A percentile compares a stretch with the other conserved stretches of the same genome.
phyloP scores from a whole-genome alignment of 2,113 vertebrate genomes.

The Corvus cornix region DNA sequence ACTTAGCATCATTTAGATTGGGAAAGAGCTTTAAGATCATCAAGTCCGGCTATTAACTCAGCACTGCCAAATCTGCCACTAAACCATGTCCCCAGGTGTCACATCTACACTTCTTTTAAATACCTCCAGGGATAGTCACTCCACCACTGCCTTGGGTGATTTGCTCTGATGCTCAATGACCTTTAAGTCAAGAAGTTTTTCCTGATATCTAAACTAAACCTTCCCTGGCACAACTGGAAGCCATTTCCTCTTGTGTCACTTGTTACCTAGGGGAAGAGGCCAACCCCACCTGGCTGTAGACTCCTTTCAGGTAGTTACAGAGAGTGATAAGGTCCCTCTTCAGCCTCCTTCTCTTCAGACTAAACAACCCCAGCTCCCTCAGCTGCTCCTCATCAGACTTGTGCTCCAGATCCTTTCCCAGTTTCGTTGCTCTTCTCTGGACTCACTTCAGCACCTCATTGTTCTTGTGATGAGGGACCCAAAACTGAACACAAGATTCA shows the following conservation, averaged over 20 bases:
- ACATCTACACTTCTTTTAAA: background rate
- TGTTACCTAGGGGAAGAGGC: background rate
- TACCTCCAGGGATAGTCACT: background rate
- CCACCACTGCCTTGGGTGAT: background rate
- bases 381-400: background rate
- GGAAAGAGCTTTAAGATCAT: background rate
- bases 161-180: rapidly evolving
- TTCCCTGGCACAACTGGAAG: background rate
- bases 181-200: background rate
- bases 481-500: background rate
- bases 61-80: background rate
- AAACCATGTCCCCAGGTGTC: background rate
- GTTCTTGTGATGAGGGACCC: background rate
- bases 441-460: rapidly evolving
- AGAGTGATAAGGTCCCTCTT: background rate
- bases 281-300: rapidly evolving
- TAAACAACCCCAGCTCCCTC: background rate
- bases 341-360: background rate
- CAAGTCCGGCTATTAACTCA: rapidly evolving
- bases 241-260: background rate
- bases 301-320: background rate
- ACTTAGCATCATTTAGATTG: background rate
- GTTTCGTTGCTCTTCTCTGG: rapidly evolving
- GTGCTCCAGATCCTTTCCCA: background rate
- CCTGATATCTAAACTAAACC: background rate